Conservation (phyloP, 2,888 invertebrate species). For the Eugnorisma glareosa region DNA sequence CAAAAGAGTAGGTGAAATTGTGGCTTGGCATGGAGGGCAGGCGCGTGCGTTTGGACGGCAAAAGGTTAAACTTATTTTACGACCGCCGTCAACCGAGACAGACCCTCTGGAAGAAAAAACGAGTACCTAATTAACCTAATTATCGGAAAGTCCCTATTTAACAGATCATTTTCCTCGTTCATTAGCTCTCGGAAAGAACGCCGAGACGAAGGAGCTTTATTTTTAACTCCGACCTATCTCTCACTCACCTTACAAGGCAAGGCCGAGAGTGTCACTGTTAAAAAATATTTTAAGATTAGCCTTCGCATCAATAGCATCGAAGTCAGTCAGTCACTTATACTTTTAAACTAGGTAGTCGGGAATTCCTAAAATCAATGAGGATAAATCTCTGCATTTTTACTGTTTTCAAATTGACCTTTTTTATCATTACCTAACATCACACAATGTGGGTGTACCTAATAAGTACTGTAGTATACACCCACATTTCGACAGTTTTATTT, state of each 20-base stretch:
- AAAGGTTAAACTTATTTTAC: conserved; percentile 18
- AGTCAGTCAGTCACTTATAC: no score
- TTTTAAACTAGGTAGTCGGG: background rate
- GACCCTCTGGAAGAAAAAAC: background rate
- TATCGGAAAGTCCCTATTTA: conserved; percentile 34
- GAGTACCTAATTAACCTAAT: conserved; percentile 11
- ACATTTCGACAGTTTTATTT: no score
- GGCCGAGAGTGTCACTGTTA: conserved; percentile 9
- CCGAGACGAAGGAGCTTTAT: conserved; percentile 17
- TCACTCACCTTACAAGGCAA: conserved; percentile 13
- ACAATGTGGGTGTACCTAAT: no score
- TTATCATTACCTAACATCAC: no score
- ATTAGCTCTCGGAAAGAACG: conserved; percentile 52
- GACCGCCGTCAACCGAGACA: background rate
- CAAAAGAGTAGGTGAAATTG: no score
- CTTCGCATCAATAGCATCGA: background rate
- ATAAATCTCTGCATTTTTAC: background rate
- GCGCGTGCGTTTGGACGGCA: no score
- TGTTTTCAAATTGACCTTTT: no score
- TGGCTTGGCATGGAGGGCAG: no score
- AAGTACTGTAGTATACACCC: no score
- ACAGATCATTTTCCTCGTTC: conserved; percentile 51
- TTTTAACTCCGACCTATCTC: conserved; percentile 36
- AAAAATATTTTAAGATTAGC: background rate
- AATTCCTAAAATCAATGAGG: background rate